Conservation (phyloP, 2,888 invertebrate genomes). For the Hypsopygia costalis region DNA sequence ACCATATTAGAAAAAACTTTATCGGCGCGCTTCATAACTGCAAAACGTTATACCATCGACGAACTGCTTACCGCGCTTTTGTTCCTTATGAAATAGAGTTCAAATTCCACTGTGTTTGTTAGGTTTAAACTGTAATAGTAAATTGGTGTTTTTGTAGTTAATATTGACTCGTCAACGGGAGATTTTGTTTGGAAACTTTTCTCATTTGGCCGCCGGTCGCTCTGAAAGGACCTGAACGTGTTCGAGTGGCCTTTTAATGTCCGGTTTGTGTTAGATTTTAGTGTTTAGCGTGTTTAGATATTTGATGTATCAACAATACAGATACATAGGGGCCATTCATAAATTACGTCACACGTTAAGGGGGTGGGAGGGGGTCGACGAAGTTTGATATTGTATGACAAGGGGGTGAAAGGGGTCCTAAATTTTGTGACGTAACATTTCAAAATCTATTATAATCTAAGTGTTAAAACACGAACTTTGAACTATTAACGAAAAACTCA, state of each 20-base stretch:
- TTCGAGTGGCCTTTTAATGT: constrained; percentile 17
- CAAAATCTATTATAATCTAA: no score
- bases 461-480: no score
- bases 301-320: no score
- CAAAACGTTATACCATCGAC: background rate
- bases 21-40: constrained; percentile 18
- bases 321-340: no score
- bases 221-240: constrained; percentile 27
- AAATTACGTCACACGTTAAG: no score
- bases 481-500: no score
- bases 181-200: constrained; percentile 72
- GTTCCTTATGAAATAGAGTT: background rate
- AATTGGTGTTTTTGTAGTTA: constrained; percentile 58
- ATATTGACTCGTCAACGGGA: constrained; percentile 74
- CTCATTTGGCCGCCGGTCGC: constrained; percentile 69
- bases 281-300: background rate
- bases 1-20: constrained; percentile 28
- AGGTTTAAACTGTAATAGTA: constrained; percentile 20
- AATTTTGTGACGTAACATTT: no score
- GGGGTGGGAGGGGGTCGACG: no score
- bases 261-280: constrained; percentile 17
- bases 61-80: constrained; percentile 4
- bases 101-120: background rate
- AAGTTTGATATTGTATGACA: no score
- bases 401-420: no score